phyloP scores from a whole-genome alignment of 1,140 invertebrate genomes.

The Zaprionus inermis region DNA sequence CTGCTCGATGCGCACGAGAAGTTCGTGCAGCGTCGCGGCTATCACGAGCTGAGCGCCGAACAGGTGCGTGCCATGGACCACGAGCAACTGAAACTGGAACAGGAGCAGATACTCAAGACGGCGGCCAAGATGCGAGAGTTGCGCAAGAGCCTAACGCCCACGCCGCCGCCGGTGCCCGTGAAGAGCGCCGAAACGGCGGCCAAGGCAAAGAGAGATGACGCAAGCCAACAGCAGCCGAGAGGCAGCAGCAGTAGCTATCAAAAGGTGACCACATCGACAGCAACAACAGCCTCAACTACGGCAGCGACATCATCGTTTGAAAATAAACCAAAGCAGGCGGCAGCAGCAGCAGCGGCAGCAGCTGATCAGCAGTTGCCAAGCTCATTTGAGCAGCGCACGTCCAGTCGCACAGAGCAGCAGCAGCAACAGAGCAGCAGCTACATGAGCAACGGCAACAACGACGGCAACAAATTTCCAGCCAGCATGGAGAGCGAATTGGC shows the following conservation, averaged over 20 bases:
- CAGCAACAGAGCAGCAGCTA: constrained; percentile 33
- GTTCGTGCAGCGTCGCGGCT: constrained; percentile 87
- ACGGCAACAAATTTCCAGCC: constrained; percentile 54
- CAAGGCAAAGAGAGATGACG: constrained; percentile 57
- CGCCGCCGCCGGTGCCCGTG: constrained; percentile 74
- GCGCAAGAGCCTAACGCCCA: constrained; percentile 80
- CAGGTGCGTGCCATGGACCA: constrained; percentile 66
- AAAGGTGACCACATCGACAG: constrained; percentile 53
- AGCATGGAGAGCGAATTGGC: constrained; percentile 75
- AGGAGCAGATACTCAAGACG: constrained; percentile 74
- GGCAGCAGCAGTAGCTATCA: constrained; percentile 18
- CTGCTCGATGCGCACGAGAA: constrained; percentile 89
- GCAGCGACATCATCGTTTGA: constrained; percentile 72
- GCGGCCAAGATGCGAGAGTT: constrained; percentile 79
- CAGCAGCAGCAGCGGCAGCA: constrained; percentile 43
- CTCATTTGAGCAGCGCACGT: constrained; percentile 40
- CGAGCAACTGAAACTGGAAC: constrained; percentile 58
- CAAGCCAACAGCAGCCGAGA: constrained; percentile 39
- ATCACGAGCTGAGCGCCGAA: constrained; percentile 84
- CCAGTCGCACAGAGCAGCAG: constrained; percentile 48
- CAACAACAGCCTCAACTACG: constrained; percentile 77
- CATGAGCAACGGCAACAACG: constrained; percentile 37
- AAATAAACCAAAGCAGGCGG: constrained; percentile 75
- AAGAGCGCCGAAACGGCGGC: constrained; percentile 75
- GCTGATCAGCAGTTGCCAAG: constrained; percentile 27